Conservation (phyloP, 2,113 vertebrate genomes). For the Hippocampus barbouri region DNA sequence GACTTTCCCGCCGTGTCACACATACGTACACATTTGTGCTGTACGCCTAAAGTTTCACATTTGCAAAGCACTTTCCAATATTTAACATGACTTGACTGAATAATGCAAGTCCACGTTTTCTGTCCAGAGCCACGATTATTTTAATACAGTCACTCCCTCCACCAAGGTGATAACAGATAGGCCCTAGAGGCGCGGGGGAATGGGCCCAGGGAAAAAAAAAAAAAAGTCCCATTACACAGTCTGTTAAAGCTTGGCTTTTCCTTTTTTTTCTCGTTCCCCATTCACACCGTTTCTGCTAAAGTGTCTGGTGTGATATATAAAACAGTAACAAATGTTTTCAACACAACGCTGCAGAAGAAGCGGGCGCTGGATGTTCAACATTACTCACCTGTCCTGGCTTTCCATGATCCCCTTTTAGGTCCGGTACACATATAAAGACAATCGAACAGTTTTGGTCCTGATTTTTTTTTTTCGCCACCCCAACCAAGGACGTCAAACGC, state of each 20-base stretch:
- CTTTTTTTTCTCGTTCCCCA: not conserved
- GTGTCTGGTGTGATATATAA: not conserved
- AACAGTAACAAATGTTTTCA: not conserved
- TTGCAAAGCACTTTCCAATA: constrained; percentile 1
- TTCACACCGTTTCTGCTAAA: not conserved
- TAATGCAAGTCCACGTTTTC: constrained; percentile 1
- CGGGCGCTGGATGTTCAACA: too few relatives aligned
- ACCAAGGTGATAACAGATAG: not conserved
- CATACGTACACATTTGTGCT: not conserved
- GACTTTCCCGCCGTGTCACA: too few relatives aligned
- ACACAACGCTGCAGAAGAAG: too few relatives aligned
- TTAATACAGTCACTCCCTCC: not conserved
- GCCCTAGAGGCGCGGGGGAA: not conserved
- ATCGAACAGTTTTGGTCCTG: too few relatives aligned
- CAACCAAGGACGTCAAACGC: too few relatives aligned
- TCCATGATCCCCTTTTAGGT: too few relatives aligned
- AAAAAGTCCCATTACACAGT: not conserved
- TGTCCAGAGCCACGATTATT: not conserved
- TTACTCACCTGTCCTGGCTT: too few relatives aligned
- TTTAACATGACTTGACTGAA: not conserved
- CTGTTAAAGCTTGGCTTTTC: not conserved
- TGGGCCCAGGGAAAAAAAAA: not conserved
- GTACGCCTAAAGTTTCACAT: not conserved
- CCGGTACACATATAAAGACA: too few relatives aligned
- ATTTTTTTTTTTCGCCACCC: too few relatives aligned